Conservation (phyloP, 2,113 vertebrate genomes). For the Entelurus aequoreus region DNA sequence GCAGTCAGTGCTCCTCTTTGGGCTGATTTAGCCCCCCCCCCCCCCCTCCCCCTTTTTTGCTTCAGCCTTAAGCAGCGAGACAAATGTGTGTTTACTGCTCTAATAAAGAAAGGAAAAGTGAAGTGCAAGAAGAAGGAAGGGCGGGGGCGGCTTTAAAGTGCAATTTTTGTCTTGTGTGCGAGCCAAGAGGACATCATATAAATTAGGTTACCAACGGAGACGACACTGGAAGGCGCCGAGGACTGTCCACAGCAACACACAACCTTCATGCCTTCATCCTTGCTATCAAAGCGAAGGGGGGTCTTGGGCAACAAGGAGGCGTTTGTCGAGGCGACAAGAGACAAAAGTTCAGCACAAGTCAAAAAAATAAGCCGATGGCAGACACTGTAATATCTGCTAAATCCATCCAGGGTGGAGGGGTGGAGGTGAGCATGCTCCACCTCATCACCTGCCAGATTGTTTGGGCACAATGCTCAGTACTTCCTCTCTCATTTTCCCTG, state of each 20-base stretch:
- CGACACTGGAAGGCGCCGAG: conserved; percentile 21
- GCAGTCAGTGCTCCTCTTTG: conserved; percentile 36
- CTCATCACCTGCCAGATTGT: conserved; percentile 24
- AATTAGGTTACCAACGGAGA: conserved; percentile 67
- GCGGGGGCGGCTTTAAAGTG: conserved; percentile 12
- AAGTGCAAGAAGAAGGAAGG: conserved; percentile 7
- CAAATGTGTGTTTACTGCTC: conserved; percentile 60
- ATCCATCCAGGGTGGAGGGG: conserved; percentile 18
- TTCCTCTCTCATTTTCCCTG: conserved; percentile 32
- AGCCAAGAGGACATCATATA: conserved; percentile 50
- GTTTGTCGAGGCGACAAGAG: conserved; percentile 40
- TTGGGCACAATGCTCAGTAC: conserved; percentile 45
- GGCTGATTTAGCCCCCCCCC: conserved; percentile 67
- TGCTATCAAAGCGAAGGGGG: conserved; percentile 14
- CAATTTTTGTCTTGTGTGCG: conserved; percentile 40
- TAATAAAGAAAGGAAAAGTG: conserved; percentile 22
- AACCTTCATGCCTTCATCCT: background rate
- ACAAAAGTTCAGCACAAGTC: conserved; percentile 16
- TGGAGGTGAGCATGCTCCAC: conserved; percentile 33
- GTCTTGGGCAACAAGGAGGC: conserved; percentile 48
- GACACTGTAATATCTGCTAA: background rate
- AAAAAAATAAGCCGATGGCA: background rate
- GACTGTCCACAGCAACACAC: conserved; percentile 1
- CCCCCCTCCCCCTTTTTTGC: conserved; percentile 22
- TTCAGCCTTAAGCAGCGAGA: conserved; percentile 46